Evolutionary conservation across 2,113 vertebrate species (phyloP), one percentile per base, ranked within the genome.

Genomic region (Sinocyclocheilus maitianheensis): DNA sequence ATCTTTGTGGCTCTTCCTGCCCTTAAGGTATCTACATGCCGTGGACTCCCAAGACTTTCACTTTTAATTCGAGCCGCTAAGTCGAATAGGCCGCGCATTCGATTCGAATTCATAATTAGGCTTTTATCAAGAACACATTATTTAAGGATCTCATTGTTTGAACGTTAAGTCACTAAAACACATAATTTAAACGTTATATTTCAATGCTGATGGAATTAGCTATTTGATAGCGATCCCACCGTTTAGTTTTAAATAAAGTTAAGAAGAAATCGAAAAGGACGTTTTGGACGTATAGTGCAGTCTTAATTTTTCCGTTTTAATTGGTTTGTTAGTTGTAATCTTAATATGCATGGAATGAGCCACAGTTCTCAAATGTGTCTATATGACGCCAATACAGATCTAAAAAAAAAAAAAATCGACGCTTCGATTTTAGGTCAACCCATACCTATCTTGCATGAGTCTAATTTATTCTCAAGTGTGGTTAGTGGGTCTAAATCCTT

Each of bases 381-480:
- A n/a, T 62, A 62, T 22, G 9, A 40, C 12, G 37, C 9, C 10
- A n/a, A 37, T 37, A 3, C 30, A 37, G 9, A 71, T 4, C 4
- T 20, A 1, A 71, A 20, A 72, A 30, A 30, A 14, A 1, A 37
- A 40, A 34, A 72, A 75, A 48, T 48, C 40, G 69, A 75, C 72
- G 72, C 72, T 75, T 75, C n/a, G 2, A 75, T 75, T 75, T 75
- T 75, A 83, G 65, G 12, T 71, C 65, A 71, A 94, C 95, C 94
- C 93, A 95, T 95, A 94, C 93, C 94, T 95, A 95, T 95, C 93
- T 92, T 95, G 94, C 94, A 94, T 94, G 94, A 93, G 94, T 96
- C 76, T 77, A 96, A 96, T 96, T 95, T 96, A 96, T 95, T 93
- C 95, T 94, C 94, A 94, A 89, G 94, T 96, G 93, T 95, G 94